phyloP scores from a whole-genome alignment of 2,113 vertebrate genomes.

The Dissostichus mawsoni region DNA sequence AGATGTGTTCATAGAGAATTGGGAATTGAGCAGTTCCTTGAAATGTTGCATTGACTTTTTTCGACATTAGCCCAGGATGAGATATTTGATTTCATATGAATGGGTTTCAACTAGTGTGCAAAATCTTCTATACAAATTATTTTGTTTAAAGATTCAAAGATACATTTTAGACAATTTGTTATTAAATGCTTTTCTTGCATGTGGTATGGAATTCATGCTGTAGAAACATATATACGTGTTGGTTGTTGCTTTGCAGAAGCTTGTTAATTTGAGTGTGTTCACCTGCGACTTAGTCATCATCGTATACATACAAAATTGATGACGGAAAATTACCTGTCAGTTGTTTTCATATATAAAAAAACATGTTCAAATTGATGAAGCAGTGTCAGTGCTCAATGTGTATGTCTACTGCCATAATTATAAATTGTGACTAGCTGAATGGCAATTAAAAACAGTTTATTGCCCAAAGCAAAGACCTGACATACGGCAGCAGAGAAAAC shows the following conservation, averaged over 20 bases:
- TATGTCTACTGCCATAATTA: not conserved
- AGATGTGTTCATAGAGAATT: not conserved
- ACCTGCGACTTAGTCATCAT: not conserved
- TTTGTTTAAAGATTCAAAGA: not conserved
- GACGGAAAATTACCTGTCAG: conserved; percentile 5
- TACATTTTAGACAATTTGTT: not conserved
- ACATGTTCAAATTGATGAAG: not conserved
- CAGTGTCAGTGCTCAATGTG: not conserved
- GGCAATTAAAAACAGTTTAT: not conserved
- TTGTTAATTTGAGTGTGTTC: conserved; percentile 6
- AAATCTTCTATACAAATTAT: too few relatives aligned
- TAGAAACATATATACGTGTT: not conserved
- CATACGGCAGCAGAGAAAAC: not conserved
- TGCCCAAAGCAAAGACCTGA: not conserved
- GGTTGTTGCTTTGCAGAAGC: not conserved
- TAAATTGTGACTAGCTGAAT: not conserved
- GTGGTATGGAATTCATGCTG: not conserved
- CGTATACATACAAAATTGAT: not conserved
- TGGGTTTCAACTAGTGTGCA: not conserved
- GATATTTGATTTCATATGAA: not conserved
- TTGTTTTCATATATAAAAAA: not conserved
- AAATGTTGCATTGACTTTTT: not conserved
- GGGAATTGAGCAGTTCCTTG: not conserved
- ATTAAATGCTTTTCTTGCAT: not conserved
- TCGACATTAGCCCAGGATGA: too few relatives aligned